Evolutionary conservation across 2,797 vertebrate genomes (phyloP).

Genomic region (Hirundo rustica): DNA sequence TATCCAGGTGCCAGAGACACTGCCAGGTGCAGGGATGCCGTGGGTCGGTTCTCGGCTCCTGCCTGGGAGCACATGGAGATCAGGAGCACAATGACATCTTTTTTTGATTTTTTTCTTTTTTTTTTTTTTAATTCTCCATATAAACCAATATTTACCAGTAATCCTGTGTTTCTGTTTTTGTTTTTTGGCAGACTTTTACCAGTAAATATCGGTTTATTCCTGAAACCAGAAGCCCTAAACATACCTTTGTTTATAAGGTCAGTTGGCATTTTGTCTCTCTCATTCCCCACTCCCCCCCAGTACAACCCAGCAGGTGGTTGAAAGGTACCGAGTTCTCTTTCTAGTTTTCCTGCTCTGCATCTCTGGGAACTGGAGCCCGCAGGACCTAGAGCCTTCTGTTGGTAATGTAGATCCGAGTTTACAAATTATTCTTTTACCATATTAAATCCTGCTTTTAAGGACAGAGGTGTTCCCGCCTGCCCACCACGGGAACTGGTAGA

Average conservation of each 20-base stretch:
- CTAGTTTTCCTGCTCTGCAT: conserved; percentile 58
- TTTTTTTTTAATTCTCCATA: conserved; percentile 69
- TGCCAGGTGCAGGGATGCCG: not conserved
- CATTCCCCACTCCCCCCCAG: conserved; percentile 58
- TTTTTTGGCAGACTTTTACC: conserved; percentile 82
- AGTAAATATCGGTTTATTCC: conserved; percentile 81
- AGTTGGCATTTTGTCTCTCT: conserved; percentile 77
- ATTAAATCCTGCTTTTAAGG: conserved; percentile 37
- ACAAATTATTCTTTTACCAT: conserved; percentile 25
- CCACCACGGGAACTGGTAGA: not conserved
- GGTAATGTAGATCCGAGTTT: conserved; percentile 60
- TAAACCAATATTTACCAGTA: conserved; percentile 83
- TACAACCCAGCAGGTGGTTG: conserved; percentile 55
- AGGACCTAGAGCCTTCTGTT: conserved; percentile 62
- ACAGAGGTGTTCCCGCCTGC: not conserved
- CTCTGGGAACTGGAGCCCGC: conserved; percentile 52
- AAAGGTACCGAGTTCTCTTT: conserved; percentile 64
- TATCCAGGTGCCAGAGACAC: conserved; percentile 1
- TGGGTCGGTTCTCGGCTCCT: not conserved
- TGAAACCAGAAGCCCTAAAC: conserved; percentile 80
- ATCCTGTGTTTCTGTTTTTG: conserved; percentile 80
- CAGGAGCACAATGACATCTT: conserved; percentile 10
- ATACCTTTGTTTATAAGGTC: conserved; percentile 79
- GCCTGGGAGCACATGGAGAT: not conserved
- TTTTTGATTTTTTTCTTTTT: conserved; percentile 39